A percentile compares a stretch with the other conserved stretches of the same genome.
Evolutionary conservation across 2,888 invertebrate genomes (phyloP).

Genomic region (Platycheirus albimanus): DNA sequence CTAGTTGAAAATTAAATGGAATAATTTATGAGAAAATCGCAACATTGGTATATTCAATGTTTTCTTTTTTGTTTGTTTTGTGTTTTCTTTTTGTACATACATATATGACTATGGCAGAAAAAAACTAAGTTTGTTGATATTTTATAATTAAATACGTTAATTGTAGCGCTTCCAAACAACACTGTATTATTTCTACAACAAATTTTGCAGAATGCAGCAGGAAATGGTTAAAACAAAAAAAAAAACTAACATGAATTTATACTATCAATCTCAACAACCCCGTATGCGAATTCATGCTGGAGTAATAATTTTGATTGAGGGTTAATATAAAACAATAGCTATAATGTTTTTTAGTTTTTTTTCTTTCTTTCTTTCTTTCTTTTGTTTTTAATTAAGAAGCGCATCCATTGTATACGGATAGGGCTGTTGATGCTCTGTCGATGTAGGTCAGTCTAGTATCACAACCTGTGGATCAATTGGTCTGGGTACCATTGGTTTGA

Average conservation of each 20-base stretch:
- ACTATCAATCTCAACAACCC: conserved; percentile 39
- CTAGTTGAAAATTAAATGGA: conserved; percentile 59
- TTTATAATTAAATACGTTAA: conserved; percentile 66
- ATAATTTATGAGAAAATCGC: conserved; percentile 60
- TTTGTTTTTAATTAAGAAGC: conserved; percentile 83
- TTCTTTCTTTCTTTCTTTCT: too few relatives aligned
- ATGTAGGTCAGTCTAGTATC: conserved; percentile 88
- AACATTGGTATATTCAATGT: conserved; percentile 54
- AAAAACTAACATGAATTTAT: conserved; percentile 48
- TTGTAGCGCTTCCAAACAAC: conserved; percentile 66
- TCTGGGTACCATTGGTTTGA: conserved; percentile 80
- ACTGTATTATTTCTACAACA: conserved; percentile 45
- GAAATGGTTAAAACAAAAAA: conserved; percentile 46
- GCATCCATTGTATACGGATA: conserved; percentile 87
- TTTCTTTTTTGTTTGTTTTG: conserved; percentile 12
- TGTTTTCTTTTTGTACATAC: too few relatives aligned
- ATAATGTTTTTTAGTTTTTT: conserved; percentile 3
- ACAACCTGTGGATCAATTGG: conserved; percentile 87
- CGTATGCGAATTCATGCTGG: conserved; percentile 48
- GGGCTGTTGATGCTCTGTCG: conserved; percentile 82
- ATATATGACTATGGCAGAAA: conserved; percentile 67
- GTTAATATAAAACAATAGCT: conserved; percentile 53
- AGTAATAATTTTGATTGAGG: conserved; percentile 45
- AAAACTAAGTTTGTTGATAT: conserved; percentile 60
- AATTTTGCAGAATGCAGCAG: conserved; percentile 45